phyloP scores from a whole-genome alignment of 2,888 invertebrate species.

The Phaedon cochleariae region DNA sequence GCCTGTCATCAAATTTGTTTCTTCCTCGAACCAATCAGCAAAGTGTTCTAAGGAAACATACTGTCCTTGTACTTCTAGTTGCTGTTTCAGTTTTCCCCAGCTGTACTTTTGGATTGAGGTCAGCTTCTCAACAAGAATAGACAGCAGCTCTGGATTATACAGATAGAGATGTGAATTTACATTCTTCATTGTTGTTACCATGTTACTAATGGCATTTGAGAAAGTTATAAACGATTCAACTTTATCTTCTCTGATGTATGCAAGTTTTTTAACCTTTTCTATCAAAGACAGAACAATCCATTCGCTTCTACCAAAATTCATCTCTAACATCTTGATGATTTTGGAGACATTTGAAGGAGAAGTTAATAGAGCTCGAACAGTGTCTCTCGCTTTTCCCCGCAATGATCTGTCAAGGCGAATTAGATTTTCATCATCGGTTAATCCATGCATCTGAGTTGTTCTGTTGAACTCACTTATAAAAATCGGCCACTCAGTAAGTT shows the following conservation, averaged over 20 bases:
- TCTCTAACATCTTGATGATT: constrained; percentile 1
- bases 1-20: background rate
- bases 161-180: background rate
- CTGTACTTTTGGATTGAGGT: background rate
- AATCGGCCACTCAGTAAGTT: background rate
- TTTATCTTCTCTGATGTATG: background rate
- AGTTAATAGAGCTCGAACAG: background rate
- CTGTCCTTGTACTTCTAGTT: background rate
- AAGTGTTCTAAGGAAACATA: background rate
- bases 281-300: background rate
- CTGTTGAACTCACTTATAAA: background rate
- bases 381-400: background rate
- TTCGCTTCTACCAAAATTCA: background rate
- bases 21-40: constrained; percentile 4
- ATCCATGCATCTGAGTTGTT: background rate
- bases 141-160: background rate
- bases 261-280: background rate
- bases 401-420: background rate
- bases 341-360: background rate
- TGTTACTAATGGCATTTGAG: background rate
- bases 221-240: background rate
- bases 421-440: constrained; percentile 1
- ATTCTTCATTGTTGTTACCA: constrained; percentile 6
- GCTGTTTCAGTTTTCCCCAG: background rate
- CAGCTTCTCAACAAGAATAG: background rate